These are phyloP conservation scores for Tricholaema leucomelas DNA, from an alignment of 2,113 vertebrate genomes.

Conservation along the genomic window DNA sequence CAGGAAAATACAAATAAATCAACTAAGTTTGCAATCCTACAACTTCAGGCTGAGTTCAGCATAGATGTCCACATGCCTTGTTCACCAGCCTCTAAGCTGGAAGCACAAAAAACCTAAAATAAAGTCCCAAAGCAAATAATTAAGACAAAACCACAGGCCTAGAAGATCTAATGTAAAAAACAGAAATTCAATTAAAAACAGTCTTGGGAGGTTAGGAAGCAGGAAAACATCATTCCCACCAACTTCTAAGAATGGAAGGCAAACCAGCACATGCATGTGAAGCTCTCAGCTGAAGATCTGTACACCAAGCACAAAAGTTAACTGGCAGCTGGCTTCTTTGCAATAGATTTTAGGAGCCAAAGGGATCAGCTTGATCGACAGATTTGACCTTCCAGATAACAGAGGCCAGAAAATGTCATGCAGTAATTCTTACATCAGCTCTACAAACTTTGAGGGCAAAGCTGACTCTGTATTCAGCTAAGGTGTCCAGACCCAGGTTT, in stretches of 20 bases:
- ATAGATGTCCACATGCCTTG: neutral
- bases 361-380: neutral
- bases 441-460: neutral
- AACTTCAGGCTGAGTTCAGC: neutral
- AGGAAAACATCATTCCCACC: neutral
- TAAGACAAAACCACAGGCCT: neutral
- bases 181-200: neutral
- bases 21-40: neutral
- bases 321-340: neutral
- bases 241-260: neutral
- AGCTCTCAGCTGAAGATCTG: neutral
- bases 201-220: accelerated
- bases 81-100: neutral
- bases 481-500: neutral
- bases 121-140: neutral
- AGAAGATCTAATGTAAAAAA: neutral
- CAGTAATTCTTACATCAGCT: conserved; percentile 2
- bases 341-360: neutral
- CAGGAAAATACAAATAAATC: neutral
- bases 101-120: neutral
- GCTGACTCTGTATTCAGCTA: neutral
- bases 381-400: neutral
- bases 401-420: neutral
- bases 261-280: neutral
- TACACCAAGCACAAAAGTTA: neutral